Evolutionary conservation across 2,113 vertebrate species (phyloP), one percentile per base, ranked within the genome.

Genomic region (Casuarius casuarius): DNA sequence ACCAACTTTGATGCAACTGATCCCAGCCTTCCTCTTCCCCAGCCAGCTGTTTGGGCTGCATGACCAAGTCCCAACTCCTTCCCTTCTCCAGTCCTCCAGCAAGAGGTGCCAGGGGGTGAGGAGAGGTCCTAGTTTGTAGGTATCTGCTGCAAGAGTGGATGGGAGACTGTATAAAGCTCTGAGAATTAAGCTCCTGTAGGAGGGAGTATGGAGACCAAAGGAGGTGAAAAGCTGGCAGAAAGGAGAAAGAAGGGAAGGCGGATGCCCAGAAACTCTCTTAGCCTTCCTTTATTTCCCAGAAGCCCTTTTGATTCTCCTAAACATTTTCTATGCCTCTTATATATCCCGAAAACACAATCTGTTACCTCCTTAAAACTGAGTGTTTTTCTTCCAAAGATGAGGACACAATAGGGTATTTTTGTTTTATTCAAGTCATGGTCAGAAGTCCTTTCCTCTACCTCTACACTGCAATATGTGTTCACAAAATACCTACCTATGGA

Each of bases 231-330:
- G 2, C 5, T 84, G 11, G 3, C 21, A 28, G 23, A 74, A 78
- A 70, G 25, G 25, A 71, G 28, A 91, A 14, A 28, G 19, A 75
- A 58, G 28, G 17, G 67, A 58, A 85, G 19, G 4, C 8, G 65
- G 58, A 25, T 1, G 2, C 38, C 58, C 0, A 0, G 42, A 72
- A 90, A 72, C 35, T 63, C 17, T 40, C 54, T 56, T 56, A 56
- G 20, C 31, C 51, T 40, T 77, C 21, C 25, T 77, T 62, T 0
- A 14, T 74, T 84, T 89, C 78, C 28, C 5, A 4, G 25, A 65
- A 28, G 5, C 3, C 11, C 5, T 2, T 83, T 63, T 85, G 66
- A 68, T 29, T 79, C 13, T 75, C 26, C 5, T 4, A 29, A 29
- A 33, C 9, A 31, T 78, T 79, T 88, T 23, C 33, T 62, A 44